Evolutionary conservation across 2,113 vertebrate species (phyloP).

Genomic region (Pangasianodon gigas): DNA sequence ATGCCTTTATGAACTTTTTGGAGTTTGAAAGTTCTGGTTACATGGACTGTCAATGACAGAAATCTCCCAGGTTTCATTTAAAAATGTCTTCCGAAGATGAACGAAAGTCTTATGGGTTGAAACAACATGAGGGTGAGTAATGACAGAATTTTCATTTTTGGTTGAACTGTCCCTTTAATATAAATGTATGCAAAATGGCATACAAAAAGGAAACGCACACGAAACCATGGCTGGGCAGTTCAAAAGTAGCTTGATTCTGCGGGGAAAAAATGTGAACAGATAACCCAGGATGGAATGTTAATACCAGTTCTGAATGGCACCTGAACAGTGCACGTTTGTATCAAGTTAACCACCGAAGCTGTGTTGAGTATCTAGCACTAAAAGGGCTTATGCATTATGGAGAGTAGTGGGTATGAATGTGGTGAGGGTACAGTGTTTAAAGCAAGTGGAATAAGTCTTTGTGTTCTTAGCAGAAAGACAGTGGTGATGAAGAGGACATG

Average conservation of each 20-base stretch:
- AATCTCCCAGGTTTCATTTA: too few relatives aligned
- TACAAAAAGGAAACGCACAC: neutral
- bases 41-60: too few relatives aligned
- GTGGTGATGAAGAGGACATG: constrained; percentile 86
- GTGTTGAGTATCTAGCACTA: neutral
- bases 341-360: neutral
- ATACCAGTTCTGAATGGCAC: neutral
- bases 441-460: neutral
- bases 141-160: too few relatives aligned
- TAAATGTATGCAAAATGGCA: neutral
- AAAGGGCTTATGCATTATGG: neutral
- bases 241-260: neutral
- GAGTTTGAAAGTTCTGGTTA: too few relatives aligned
- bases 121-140: too few relatives aligned
- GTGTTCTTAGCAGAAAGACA: constrained; percentile 77
- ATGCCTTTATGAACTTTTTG: too few relatives aligned
- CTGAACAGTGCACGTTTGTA: neutral
- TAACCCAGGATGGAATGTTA: neutral
- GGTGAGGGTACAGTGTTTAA: neutral
- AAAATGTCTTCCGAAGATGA: too few relatives aligned
- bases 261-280: neutral
- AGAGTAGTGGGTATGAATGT: neutral
- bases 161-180: neutral
- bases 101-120: too few relatives aligned
- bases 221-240: neutral